Evolutionary conservation across 2,888 invertebrate genomes (phyloP), one percentile per base, ranked within the genome.

Genomic region (Podabrus alpinus): DNA sequence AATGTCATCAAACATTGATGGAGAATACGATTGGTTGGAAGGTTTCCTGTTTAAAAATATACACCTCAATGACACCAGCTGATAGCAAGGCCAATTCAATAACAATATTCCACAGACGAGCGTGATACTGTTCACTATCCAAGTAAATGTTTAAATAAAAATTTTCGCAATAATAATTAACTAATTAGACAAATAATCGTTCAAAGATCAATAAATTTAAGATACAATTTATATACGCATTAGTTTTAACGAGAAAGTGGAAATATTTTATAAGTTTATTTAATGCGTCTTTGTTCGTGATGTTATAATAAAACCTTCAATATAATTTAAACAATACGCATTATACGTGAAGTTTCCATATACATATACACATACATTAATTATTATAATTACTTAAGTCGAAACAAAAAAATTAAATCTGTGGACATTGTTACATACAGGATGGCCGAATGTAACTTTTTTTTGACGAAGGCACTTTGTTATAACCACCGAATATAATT

Each of bases 21-120:
- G 66, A 61, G 77, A 74, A 72, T 74, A 21, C 67, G 71, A 82
- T 82, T 83, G 82, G 82, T 78, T 70, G 75, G 61, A n/a, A 15
- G 24, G 74, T 78, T 78, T 78, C 78, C 76, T 75, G 77, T 80
- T 79, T 79, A 80, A 77, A 79, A 78, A 78, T 77, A 73, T 77
- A 76, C 78, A 77, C 78, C 80, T 80, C 81, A 78, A 80, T 80
- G 77, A 76, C 80, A 81, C 84, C 45, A 84, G 84, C 84, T 84
- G 84, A 84, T 84, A 79, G 78, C 79, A 69, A 80, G 80, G 80
- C 78, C 84, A 84, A 83, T 83, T 83, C 71, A 72, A 67, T 15
- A 67, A 67, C 67, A 29, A 25, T 24, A 67, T 29, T 25, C 16
- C 15, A 67, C 29, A 45, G 45, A 45, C 45, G 45, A 45, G n/a